Evolutionary conservation across 2,888 invertebrate genomes (phyloP), one percentile per base, ranked within the genome.

Genomic region (Cryptus armator): DNA sequence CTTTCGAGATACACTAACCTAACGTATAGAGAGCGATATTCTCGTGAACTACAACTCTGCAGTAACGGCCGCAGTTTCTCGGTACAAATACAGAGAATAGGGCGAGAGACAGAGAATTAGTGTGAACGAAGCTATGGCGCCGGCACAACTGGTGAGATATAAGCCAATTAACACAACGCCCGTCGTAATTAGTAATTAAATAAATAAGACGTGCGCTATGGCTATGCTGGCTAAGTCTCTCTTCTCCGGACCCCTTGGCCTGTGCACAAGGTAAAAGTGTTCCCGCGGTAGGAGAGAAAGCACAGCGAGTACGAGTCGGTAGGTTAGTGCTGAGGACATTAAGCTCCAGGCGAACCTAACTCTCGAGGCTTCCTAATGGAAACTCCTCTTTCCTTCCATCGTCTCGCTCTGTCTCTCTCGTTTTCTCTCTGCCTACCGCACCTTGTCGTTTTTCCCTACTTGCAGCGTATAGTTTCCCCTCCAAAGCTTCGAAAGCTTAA

Each of bases 111-210:
- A n/a, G 43, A 43, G 62, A 66, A 66, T 76, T 24, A 62, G 81
- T 46, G 67, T 24, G 72, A 68, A 72, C 71, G 66, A 72, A 37
- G 46, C 59, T 6, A 46, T 6, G 67, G 32, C 24, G 53, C 32
- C 66, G 37, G 24, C 48, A 32, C 12, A 19, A 37, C 64, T 56
- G 43, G 56, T 85, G 72, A 86, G 76, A 83, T 82, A 86, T 86
- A 82, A 76, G 86, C 85, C 86, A 86, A 86, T 86, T 86, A 86
- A 86, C 83, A 64, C 83, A 46, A 70, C 79, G 82, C 76, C 53
- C 59, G 64, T 62, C 68, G 82, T 86, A 86, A 86, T 86, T 85
- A 85, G 85, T 86, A 86, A 86, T 86, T 86, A 86, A 85, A 86
- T 86, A 85, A 86, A 85, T 83, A 85, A 86, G 85, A 83, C 83